Evolutionary conservation across 2,113 vertebrate genomes (phyloP), one percentile per base, ranked within the genome.

Genomic region (Urocitellus parryii): DNA sequence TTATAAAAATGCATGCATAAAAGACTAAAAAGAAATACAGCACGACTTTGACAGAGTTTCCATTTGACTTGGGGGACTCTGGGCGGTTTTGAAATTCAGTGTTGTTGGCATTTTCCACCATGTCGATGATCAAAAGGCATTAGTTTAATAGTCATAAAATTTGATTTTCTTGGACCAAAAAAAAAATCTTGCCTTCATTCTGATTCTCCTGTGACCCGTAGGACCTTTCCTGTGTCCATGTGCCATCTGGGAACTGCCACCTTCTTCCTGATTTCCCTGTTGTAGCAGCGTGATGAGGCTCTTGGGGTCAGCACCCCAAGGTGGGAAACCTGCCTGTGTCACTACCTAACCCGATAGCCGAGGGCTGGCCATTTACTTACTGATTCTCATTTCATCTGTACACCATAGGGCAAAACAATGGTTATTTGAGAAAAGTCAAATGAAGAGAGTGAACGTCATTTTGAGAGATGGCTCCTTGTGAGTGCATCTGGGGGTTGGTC

Each of bases 61-160:
- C 34, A 42, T 51, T 80, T 78, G 82, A 67, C 14, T 37, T 14
- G 4, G 61, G 13, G 14, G 17, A 80, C 5, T 73, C 29, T 45
- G 39, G 78, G 20, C 42, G 25, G 53, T 82, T 88, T 78, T 94
- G 25, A 91, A 88, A 91, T 93, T 94, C n/a, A 48, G 39, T 10
- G 74, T 76, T 82, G n/a, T 82, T 83, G 74, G 24, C 24, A 74
- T 56, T 39, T 91, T 51, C 20, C 16, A 93, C 37, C 34, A 88
- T 65, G 68, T 87, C 25, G n/a, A 70, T 39, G 17, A 70, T 79
- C 78, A 92, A 93, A 94, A 34, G 34, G n/a, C 37, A 94, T 88
- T 73, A 22, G 13, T 81, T 96, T 90, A 37, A 90, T 42, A 56
- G 53, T 14, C 8, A 95, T 24, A 68, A 51, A 65, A 82, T 84